phyloP scores from a whole-genome alignment of 2,888 invertebrate genomes.

The Spodoptera littoralis region DNA sequence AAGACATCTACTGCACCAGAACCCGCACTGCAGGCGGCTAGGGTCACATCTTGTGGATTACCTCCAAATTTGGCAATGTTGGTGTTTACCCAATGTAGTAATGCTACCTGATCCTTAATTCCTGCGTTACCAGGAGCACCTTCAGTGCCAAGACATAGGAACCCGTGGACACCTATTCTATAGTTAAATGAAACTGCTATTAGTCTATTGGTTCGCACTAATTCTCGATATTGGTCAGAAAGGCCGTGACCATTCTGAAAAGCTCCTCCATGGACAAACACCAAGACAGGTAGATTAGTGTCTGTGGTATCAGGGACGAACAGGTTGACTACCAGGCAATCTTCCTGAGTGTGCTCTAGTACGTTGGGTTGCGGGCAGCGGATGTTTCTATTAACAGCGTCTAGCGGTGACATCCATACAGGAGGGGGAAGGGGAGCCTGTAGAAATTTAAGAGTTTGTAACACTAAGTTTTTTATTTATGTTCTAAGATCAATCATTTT shows the following conservation, averaged over 20 bases:
- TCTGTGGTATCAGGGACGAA: constrained; percentile 69
- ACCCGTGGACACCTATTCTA: constrained; percentile 69
- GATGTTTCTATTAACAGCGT: constrained; percentile 58
- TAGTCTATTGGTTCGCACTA: constrained; percentile 63
- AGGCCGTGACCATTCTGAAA: constrained; percentile 73
- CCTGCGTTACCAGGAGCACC: constrained; percentile 75
- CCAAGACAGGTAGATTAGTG: constrained; percentile 72
- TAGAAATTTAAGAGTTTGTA: constrained; percentile 12
- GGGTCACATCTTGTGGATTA: constrained; percentile 72
- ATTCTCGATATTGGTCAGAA: constrained; percentile 54
- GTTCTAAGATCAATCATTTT: no score
- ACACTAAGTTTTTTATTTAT: not conserved
- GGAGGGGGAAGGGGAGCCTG: constrained; percentile 68
- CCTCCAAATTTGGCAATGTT: constrained; percentile 76
- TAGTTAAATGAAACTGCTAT: constrained; percentile 72
- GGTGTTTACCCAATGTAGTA: constrained; percentile 67
- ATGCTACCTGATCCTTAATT: constrained; percentile 75
- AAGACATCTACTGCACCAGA: constrained; percentile 68
- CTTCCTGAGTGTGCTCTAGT: constrained; percentile 57
- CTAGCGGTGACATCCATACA: constrained; percentile 60
- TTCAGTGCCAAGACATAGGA: constrained; percentile 73
- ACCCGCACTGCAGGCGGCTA: constrained; percentile 73
- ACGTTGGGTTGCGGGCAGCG: constrained; percentile 60
- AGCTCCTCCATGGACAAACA: constrained; percentile 81
- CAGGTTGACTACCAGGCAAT: constrained; percentile 75